Base-by-base conservation (phyloP, 1,140 invertebrate genomes). In the Eubasilissa regina region DNA sequence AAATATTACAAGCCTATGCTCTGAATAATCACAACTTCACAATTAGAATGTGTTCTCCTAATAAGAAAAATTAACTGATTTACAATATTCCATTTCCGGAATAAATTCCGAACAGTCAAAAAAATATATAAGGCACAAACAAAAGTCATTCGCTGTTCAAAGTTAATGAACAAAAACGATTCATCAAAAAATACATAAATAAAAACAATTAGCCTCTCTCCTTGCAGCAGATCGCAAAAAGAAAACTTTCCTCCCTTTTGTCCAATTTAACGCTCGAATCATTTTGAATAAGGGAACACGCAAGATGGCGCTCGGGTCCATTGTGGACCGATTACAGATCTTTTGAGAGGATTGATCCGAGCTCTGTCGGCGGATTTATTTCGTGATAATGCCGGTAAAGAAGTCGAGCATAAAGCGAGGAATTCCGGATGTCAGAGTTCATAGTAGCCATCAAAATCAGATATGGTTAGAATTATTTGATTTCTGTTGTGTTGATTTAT, bases 241-340 rank as follows among this genome's bases (percentile, higher is more conserved):
- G 25, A 74, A 74, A 74, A 45, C 10, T 74, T 53, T 73, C 51
- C 21, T 35, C 70, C 25, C 44, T 70, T 74, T 74, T 56, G 53
- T 58, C 15, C 70, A 74, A 74, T 74, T 74, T 74, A 35, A 19
- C 70, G 70, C 70, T 44, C 25, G 13, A 74, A 15, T 35, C 70
- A 17, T 43, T 35, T 12, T 19, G 9, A 74, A 74, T 74, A 13
- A n/a, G 70, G 25, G 19, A 21, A 25, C 21, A 62, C 45, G 13
- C 35, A 48, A 48, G 64, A 68, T 44, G 64, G 64, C 35, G 64
- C 64, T 43, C 43, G 11, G 35, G 12, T 51, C 70, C 25, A 45
- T 58, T 74, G 70, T 56, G 11, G 35, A 15, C 12, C 45, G 62
- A 76, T 62, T 66, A 64, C 75, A 53, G 48, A 64, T 76, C 58